These are phyloP conservation scores for Eilema griseolum DNA, from an alignment of 2,888 invertebrate species.

Conservation along the genomic window DNA sequence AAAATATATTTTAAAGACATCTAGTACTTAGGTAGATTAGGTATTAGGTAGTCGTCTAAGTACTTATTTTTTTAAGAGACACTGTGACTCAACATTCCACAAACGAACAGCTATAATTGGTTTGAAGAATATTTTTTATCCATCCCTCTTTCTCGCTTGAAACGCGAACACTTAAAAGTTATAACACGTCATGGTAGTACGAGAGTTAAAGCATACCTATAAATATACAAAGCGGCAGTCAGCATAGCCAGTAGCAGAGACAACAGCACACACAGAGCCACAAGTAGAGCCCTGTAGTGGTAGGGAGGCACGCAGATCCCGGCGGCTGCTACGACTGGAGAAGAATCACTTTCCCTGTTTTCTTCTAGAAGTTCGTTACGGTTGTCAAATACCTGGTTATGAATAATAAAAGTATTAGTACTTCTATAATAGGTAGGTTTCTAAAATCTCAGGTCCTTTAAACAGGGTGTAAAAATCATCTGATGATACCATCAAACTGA, in stretches of 20 bases:
- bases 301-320: conserved; percentile 92
- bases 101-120: too few species aligned
- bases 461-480: not conserved
- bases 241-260: conserved; percentile 91
- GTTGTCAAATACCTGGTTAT: conserved; percentile 92
- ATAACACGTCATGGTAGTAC: too few species aligned
- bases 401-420: not conserved
- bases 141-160: too few species aligned
- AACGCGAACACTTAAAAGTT: too few species aligned
- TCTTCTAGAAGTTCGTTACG: conserved; percentile 91
- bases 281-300: conserved; percentile 95
- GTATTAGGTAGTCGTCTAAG: too few species aligned
- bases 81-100: too few species aligned
- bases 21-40: too few species aligned
- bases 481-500: not conserved
- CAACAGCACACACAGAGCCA: conserved; percentile 91
- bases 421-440: not conserved
- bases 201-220: conserved; percentile 59
- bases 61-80: too few species aligned
- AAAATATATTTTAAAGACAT: too few species aligned
- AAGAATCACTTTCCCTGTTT: conserved; percentile 88
- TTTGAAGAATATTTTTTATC: too few species aligned
- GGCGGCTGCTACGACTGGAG: conserved; percentile 89
- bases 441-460: too few species aligned
- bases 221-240: conserved; percentile 91